Conservation (phyloP, 2,888 invertebrate species). For the Cheilosia vernalis region DNA sequence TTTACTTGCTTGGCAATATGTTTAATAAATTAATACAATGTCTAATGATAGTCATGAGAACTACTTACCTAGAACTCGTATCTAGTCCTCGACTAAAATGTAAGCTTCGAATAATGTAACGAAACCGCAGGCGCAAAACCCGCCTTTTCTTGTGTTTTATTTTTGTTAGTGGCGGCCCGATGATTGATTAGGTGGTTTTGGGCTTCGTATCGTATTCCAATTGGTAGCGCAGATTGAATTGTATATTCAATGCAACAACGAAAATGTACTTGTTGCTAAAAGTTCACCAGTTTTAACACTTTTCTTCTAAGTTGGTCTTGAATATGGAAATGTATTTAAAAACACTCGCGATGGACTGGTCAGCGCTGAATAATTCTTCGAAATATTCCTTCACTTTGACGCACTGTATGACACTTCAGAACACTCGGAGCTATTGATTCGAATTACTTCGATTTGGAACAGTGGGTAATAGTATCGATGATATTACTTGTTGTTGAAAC, state of each 20-base stretch:
- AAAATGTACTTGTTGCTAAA: background rate
- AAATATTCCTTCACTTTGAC: background rate
- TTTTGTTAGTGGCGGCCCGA: slow-evolving; percentile 41
- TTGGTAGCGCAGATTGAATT: slow-evolving; percentile 15
- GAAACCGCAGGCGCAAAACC: slow-evolving; percentile 54
- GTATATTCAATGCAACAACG: background rate
- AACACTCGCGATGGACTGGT: background rate
- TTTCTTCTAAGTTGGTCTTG: slow-evolving; percentile 3
- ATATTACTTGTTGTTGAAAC: slow-evolving; percentile 35
- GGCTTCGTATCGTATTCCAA: slow-evolving; percentile 61
- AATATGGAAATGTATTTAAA: slow-evolving; percentile 1
- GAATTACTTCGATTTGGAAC: slow-evolving; percentile 23
- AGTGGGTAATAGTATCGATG: slow-evolving; percentile 37
- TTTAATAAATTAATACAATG: background rate
- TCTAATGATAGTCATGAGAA: slow-evolving; percentile 66
- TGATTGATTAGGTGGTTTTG: slow-evolving; percentile 70
- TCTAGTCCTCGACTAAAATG: slow-evolving; percentile 52
- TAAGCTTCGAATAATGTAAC: slow-evolving; percentile 51
- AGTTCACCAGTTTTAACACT: no score
- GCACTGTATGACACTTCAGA: slow-evolving; percentile 17
- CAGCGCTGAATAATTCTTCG: background rate
- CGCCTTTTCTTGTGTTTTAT: slow-evolving; percentile 56
- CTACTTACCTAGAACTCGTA: slow-evolving; percentile 69
- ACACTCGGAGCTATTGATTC: slow-evolving; percentile 18
- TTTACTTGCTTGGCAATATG: background rate